Conservation (phyloP, 2,888 invertebrate genomes). For the Dromius quadrimaculatus region DNA sequence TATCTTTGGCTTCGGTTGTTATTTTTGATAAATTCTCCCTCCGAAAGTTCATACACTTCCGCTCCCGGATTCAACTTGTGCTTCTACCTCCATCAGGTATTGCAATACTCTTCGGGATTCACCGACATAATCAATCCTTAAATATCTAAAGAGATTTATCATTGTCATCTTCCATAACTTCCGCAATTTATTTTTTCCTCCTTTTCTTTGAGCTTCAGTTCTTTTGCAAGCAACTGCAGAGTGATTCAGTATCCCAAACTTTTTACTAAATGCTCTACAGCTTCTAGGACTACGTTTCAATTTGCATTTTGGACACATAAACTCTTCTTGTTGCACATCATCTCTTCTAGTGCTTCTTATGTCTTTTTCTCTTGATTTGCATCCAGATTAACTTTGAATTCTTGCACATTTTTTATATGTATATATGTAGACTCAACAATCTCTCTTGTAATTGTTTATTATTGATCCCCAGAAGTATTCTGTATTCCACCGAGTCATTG, state of each 20-base stretch:
- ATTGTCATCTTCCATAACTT: not conserved
- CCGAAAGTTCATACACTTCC: not conserved
- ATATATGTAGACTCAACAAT: not conserved
- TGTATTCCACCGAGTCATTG: not conserved
- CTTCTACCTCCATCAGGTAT: not conserved
- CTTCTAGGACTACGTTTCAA: constrained; percentile 10
- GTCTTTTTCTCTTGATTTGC: not conserved
- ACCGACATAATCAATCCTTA: not conserved
- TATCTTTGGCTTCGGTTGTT: not conserved
- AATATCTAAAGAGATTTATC: not conserved
- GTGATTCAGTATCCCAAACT: not conserved
- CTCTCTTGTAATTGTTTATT: constrained; percentile 5
- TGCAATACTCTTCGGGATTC: not conserved
- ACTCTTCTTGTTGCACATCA: not conserved
- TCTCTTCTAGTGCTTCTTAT: not conserved
- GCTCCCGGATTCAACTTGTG: not conserved
- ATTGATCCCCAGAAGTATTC: not conserved
- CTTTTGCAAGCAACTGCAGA: not conserved
- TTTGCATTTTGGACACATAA: constrained; percentile 6
- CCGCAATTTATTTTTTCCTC: not conserved
- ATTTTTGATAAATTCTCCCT: not conserved
- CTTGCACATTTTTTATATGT: constrained; percentile 1
- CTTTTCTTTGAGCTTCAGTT: not conserved
- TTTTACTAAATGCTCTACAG: constrained; percentile 1
- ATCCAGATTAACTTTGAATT: not conserved